Conservation (phyloP, 1,140 invertebrate genomes). For the Drosophila pandora region DNA sequence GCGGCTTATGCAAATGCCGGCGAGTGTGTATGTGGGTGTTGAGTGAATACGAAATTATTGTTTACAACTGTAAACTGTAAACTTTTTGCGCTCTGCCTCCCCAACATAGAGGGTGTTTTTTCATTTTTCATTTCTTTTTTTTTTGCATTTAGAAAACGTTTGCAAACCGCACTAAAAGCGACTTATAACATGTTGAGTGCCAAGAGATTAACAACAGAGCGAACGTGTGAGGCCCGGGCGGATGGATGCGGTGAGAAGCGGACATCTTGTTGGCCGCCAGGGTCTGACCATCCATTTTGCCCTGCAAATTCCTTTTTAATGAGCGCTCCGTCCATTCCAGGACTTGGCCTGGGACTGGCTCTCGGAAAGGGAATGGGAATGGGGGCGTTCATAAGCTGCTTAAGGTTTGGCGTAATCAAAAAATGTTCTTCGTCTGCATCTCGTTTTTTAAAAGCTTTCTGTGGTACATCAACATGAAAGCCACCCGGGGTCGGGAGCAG, state of each 20-base stretch:
- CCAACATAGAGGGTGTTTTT: conserved; percentile 9
- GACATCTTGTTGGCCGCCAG: not conserved
- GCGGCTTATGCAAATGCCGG: conserved; percentile 76
- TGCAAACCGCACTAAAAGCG: conserved; percentile 81
- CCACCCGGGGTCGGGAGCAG: conserved; percentile 12
- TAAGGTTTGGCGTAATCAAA: conserved; percentile 81
- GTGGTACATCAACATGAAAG: conserved; percentile 71
- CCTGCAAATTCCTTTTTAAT: conserved; percentile 83
- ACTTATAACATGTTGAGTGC: conserved; percentile 83
- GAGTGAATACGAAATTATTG: conserved; percentile 83
- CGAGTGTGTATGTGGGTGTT: conserved; percentile 60
- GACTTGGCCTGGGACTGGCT: not conserved
- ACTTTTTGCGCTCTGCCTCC: conserved; percentile 32
- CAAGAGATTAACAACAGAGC: conserved; percentile 75
- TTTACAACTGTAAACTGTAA: conserved; percentile 82
- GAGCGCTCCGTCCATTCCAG: conserved; percentile 59
- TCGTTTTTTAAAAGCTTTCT: conserved; percentile 78
- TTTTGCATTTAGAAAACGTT: conserved; percentile 70
- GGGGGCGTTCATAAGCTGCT: conserved; percentile 67
- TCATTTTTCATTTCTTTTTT: conserved; percentile 48
- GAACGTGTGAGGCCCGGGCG: conserved; percentile 32
- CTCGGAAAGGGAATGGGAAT: too few species aligned
- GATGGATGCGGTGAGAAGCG: not conserved
- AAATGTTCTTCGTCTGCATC: conserved; percentile 42
- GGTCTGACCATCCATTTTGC: conserved; percentile 24